A percentile compares a stretch with the other conserved stretches of the same genome.
Evolutionary conservation across 1,140 invertebrate species (phyloP).

Genomic region (Patella vulgata): DNA sequence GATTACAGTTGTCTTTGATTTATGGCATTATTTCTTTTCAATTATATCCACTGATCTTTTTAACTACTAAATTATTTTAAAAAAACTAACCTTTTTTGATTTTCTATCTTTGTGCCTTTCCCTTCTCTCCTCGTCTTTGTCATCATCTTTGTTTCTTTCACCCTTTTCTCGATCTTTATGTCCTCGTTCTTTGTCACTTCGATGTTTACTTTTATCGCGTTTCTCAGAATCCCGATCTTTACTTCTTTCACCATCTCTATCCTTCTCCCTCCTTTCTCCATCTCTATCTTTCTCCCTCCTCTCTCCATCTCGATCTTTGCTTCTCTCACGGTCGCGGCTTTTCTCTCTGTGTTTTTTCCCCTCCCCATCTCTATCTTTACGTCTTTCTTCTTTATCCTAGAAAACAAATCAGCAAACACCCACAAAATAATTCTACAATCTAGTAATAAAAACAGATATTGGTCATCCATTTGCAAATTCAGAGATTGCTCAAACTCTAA

Average conservation of each 20-base stretch:
- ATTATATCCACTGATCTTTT: too few species aligned
- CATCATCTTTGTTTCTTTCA: conserved; percentile 34
- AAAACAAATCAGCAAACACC: too few species aligned
- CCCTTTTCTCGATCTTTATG: conserved; percentile 29
- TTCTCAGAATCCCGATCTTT: conserved; percentile 8
- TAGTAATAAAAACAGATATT: too few species aligned
- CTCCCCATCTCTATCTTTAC: conserved; percentile 55
- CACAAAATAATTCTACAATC: too few species aligned
- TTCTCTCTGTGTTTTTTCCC: conserved; percentile 44
- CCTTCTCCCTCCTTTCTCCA: conserved; percentile 27
- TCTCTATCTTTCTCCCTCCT: conserved; percentile 39
- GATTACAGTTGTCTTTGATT: too few species aligned
- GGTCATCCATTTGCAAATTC: too few species aligned
- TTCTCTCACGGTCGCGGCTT: conserved; percentile 29
- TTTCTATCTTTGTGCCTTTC: conserved; percentile 26
- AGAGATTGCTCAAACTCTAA: too few species aligned
- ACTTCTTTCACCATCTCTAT: conserved; percentile 40
- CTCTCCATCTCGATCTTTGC: conserved; percentile 28
- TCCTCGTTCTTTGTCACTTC: conserved; percentile 14
- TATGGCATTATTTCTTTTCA: too few species aligned
- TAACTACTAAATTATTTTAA: too few species aligned
- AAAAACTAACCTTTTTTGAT: too few species aligned
- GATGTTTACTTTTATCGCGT: neutral
- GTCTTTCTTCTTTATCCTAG: conserved; percentile 67
- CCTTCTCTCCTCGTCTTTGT: conserved; percentile 25